A percentile compares a stretch with the other conserved stretches of the same genome.
Conservation (phyloP, 2,888 invertebrate genomes). For the Onchidella celtica region DNA sequence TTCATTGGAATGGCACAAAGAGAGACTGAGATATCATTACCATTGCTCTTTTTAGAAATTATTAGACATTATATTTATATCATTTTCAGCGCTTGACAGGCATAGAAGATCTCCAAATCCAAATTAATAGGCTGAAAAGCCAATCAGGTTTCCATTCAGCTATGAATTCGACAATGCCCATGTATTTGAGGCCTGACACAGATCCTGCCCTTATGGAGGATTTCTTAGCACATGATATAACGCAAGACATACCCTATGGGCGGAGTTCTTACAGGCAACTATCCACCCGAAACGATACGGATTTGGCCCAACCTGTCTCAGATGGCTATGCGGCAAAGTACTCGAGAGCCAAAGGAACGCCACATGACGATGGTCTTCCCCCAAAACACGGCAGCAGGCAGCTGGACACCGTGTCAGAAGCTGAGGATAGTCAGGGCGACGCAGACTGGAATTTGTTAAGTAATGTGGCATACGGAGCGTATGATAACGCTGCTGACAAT, state of each 20-base stretch:
- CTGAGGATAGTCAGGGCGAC: background rate
- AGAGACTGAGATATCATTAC: no score
- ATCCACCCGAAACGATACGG: background rate
- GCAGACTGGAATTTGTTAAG: conserved; percentile 30
- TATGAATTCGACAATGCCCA: conserved; percentile 22
- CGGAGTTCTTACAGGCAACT: background rate
- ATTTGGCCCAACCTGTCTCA: background rate
- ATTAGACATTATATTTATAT: background rate
- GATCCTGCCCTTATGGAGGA: conserved; percentile 37
- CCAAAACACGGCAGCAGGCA: background rate
- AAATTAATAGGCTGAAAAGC: conserved; percentile 66
- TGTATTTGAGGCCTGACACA: conserved; percentile 30
- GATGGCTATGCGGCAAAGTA: conserved; percentile 14
- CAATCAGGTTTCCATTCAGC: conserved; percentile 36
- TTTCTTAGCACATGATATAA: conserved; percentile 20
- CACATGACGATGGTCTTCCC: background rate
- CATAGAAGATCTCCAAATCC: conserved; percentile 67
- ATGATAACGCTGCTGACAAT: conserved; percentile 6
- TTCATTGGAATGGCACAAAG: no score
- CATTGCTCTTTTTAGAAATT: no score
- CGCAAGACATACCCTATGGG: conserved; percentile 31
- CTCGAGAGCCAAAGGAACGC: background rate
- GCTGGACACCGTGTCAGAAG: conserved; percentile 23
- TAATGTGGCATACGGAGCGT: background rate
- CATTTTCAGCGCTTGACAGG: conserved; percentile 68